These are phyloP conservation scores for Dipodomys stephensi DNA, from an alignment of 2,113 vertebrate species.

Conservation along the genomic window DNA sequence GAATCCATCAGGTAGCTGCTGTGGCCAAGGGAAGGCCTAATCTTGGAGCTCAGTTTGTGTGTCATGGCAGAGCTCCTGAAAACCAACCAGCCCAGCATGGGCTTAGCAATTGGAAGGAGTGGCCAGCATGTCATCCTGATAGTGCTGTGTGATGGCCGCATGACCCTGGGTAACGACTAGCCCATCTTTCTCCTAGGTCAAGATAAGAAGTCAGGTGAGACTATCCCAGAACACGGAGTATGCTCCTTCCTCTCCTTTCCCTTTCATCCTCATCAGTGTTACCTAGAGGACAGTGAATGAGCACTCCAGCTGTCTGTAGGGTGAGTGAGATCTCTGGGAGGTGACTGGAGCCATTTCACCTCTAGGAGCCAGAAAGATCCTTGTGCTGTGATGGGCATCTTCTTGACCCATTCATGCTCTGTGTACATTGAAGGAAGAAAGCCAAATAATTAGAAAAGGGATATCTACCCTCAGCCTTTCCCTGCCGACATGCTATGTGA, in stretches of 20 bases:
- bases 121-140: rapidly evolving
- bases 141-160: rapidly evolving
- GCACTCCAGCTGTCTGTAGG: not conserved
- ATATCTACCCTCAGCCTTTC: not conserved
- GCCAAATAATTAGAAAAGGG: not conserved
- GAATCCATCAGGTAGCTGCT: not conserved
- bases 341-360: not conserved
- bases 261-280: no score
- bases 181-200: rapidly evolving
- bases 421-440: constrained; percentile 13
- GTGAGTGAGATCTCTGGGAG: not conserved
- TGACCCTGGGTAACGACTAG: not conserved
- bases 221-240: rapidly evolving
- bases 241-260: not conserved
- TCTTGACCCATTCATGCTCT: constrained; percentile 31
- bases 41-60: not conserved
- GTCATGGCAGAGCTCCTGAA: rapidly evolving
- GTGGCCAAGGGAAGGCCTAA: not conserved
- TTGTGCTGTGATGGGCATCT: not conserved
- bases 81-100: not conserved
- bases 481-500: not conserved
- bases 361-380: not conserved
- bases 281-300: not conserved
- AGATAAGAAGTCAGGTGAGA: not conserved
- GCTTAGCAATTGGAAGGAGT: not conserved